Evolutionary conservation across 2,888 invertebrate genomes (phyloP).

Genomic region (Mesoligia furuncula): DNA sequence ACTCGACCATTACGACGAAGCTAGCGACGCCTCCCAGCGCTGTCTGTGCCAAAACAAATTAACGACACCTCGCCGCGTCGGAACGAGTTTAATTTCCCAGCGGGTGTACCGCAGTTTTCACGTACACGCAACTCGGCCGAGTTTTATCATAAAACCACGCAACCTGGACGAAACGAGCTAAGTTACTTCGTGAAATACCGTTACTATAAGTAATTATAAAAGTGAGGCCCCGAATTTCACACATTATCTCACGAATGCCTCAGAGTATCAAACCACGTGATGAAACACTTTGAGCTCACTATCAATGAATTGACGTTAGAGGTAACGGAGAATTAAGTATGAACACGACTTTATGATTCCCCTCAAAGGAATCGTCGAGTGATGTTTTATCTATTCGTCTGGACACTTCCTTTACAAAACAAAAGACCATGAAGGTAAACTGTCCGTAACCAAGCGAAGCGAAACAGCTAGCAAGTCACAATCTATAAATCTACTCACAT

Average conservation of each 20-base stretch:
- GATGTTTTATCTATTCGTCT: conserved; percentile 14
- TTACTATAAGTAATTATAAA: conserved; percentile 63
- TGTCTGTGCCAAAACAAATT: conserved; percentile 83
- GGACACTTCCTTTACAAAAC: conserved; percentile 31
- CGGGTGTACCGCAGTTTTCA: conserved; percentile 80
- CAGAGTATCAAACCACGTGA: conserved; percentile 32
- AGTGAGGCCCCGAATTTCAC: conserved; percentile 49
- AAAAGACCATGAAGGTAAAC: conserved; percentile 40
- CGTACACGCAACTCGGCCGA: conserved; percentile 69
- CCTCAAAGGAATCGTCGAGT: conserved; percentile 11
- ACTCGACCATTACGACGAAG: conserved; percentile 63
- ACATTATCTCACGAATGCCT: conserved; percentile 50
- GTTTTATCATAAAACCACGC: conserved; percentile 73
- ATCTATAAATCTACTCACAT: conserved; percentile 52
- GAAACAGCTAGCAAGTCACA: conserved; percentile 33
- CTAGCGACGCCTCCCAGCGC: conserved; percentile 61
- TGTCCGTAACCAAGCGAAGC: conserved; percentile 26
- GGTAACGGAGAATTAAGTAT: conserved; percentile 33
- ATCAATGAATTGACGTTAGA: conserved; percentile 44
- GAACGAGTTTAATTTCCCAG: conserved; percentile 87
- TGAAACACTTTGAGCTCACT: conserved; percentile 50
- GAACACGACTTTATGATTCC: conserved; percentile 16
- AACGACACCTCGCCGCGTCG: conserved; percentile 78
- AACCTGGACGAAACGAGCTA: conserved; percentile 65
- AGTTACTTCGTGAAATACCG: conserved; percentile 66